A percentile compares a stretch with the other conserved stretches of the same genome.
These are phyloP conservation scores for Sialis lutaria DNA, from an alignment of 2,888 invertebrate species.

Conservation along the genomic window DNA sequence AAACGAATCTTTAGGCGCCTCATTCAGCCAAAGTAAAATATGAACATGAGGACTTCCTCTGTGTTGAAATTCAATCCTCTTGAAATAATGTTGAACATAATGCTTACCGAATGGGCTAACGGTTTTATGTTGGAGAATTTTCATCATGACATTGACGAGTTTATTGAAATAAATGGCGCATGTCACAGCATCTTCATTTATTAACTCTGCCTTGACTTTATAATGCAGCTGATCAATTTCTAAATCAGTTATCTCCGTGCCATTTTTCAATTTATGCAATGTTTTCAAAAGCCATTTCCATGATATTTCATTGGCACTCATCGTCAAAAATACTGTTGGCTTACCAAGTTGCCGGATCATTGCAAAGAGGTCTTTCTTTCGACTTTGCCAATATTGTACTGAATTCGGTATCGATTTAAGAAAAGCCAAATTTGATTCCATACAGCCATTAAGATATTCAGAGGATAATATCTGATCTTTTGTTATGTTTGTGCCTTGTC, in stretches of 20 bases:
- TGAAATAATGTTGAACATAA: constrained; percentile 17
- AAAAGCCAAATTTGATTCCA: constrained; percentile 20
- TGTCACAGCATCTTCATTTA: constrained; percentile 13
- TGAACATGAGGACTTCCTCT: constrained; percentile 18
- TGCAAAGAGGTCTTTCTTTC: constrained; percentile 22
- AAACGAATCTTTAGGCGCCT: constrained; percentile 13
- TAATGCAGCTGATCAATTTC: background rate
- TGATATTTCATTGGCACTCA: constrained; percentile 22
- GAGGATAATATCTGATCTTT: constrained; percentile 15
- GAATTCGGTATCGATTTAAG: constrained; percentile 20
- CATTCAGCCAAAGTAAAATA: constrained; percentile 18
- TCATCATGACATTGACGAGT: constrained; percentile 14
- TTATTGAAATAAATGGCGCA: constrained; percentile 12
- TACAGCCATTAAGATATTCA: constrained; percentile 16
- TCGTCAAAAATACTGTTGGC: constrained; percentile 22
- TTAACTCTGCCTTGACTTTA: background rate
- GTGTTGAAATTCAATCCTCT: constrained; percentile 20
- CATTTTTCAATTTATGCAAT: background rate
- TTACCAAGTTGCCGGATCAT: constrained; percentile 22
- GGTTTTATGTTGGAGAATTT: constrained; percentile 15
- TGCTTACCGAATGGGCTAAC: constrained; percentile 17
- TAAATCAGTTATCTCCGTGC: background rate
- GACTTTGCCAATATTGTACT: constrained; percentile 18
- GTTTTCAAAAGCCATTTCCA: constrained; percentile 14
- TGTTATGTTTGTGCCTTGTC: constrained; percentile 16